Percentiles rank a stretch among this genome's conserved stretches.
phyloP scores from a whole-genome alignment of 2,888 invertebrate genomes.

The Polydrusus cervinus region DNA sequence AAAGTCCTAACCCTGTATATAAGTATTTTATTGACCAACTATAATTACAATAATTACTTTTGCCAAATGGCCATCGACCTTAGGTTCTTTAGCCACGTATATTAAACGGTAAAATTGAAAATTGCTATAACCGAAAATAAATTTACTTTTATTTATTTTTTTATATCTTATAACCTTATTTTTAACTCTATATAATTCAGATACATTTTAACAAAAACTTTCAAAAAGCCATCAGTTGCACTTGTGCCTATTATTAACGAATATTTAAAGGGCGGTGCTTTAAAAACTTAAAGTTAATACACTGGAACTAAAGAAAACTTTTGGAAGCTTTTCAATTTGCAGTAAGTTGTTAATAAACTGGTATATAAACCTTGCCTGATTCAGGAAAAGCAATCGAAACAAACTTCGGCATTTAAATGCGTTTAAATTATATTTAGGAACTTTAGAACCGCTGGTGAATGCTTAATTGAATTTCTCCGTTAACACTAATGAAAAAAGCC shows the following conservation, averaged over 20 bases:
- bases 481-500: constrained; percentile 42
- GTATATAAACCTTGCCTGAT: constrained; percentile 3
- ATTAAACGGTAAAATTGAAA: too few relatives aligned
- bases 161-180: background rate
- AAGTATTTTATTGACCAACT: too few relatives aligned
- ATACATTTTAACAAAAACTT: background rate
- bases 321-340: background rate
- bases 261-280: constrained; percentile 3
- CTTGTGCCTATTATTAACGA: constrained; percentile 4
- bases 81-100: too few relatives aligned
- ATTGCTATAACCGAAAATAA: too few relatives aligned
- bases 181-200: background rate
- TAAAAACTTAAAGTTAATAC: constrained; percentile 3
- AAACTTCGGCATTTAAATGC: constrained; percentile 19
- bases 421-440: constrained; percentile 15
- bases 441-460: constrained; percentile 14
- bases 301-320: constrained; percentile 6
- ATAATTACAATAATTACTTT: too few relatives aligned
- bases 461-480: constrained; percentile 42
- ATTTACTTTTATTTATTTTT: background rate
- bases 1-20: too few relatives aligned
- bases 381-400: constrained; percentile 19
- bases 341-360: constrained; percentile 11
- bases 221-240: background rate
- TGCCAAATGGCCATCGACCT: too few relatives aligned